These are phyloP conservation scores for Trichoplusia ni DNA, from an alignment of 1,140 invertebrate species.

Conservation along the genomic window DNA sequence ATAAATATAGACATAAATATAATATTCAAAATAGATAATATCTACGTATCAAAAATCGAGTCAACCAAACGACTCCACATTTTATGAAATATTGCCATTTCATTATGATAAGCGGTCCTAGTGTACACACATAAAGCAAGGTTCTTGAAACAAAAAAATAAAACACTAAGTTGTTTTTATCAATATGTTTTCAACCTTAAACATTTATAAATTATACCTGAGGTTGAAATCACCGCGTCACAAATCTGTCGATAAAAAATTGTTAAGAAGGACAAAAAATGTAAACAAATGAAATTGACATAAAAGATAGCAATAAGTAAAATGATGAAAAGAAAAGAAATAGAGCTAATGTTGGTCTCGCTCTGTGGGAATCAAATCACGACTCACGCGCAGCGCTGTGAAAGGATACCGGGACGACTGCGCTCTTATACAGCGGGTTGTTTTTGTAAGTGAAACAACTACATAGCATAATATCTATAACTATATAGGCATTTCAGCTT, in stretches of 20 bases:
- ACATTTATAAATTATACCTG: no score
- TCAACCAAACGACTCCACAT: no score
- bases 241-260: not conserved
- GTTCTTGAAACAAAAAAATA: no score
- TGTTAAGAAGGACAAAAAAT: not conserved
- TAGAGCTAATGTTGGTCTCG: slow-evolving; percentile 30
- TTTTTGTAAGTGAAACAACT: not conserved
- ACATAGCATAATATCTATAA: not conserved
- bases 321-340: slow-evolving; percentile 32
- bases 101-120: no score
- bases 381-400: slow-evolving; percentile 69
- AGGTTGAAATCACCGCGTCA: no score
- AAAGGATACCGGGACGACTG: slow-evolving; percentile 57
- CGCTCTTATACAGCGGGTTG: slow-evolving; percentile 50
- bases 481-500: not conserved
- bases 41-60: no score
- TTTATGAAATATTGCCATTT: no score
- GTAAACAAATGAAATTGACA: slow-evolving; percentile 19
- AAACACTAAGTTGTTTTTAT: no score
- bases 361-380: slow-evolving; percentile 79
- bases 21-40: no score
- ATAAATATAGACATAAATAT: no score
- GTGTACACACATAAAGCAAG: no score
- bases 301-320: slow-evolving; percentile 21
- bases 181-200: no score